Conservation (phyloP, 2,888 invertebrate species). For the Cylindroiulus punctatus region DNA sequence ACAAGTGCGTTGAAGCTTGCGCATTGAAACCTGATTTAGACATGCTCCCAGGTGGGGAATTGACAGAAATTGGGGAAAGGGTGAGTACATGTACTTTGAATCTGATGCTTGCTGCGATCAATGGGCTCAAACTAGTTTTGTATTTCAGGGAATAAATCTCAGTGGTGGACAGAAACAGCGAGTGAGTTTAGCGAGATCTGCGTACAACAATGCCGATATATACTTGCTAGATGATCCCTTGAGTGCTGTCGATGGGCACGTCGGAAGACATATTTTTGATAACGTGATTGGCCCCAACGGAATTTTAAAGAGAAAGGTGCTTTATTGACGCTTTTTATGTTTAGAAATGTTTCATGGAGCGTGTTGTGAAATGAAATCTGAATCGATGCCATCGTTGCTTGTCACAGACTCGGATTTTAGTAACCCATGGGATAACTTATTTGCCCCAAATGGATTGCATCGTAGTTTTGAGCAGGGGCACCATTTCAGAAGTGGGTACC, state of each 20-base stretch:
- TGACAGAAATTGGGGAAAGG: conserved; percentile 98
- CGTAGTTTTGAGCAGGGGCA: conserved; percentile 86
- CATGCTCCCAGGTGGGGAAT: conserved; percentile 93
- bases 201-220: conserved; percentile 66
- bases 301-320: conserved; percentile 66
- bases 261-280: conserved; percentile 89
- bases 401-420: conserved; percentile 82
- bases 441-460: conserved; percentile 90
- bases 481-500: conserved; percentile 87
- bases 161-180: conserved; percentile 68
- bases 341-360: not conserved
- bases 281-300: conserved; percentile 84
- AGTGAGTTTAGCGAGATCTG: conserved; percentile 67
- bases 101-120: too few relatives aligned
- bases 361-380: not conserved
- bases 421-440: conserved; percentile 95
- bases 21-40: conserved; percentile 91
- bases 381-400: not conserved
- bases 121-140: too few relatives aligned
- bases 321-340: not conserved
- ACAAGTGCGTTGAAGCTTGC: conserved; percentile 86
- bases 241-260: conserved; percentile 67
- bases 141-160: conserved; percentile 76
- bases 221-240: conserved; percentile 71
- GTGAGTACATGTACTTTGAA: conserved; percentile 62